Evolutionary conservation across 2,888 invertebrate genomes (phyloP), one percentile per base, ranked within the genome.

Genomic region (Stenurella melanura): DNA sequence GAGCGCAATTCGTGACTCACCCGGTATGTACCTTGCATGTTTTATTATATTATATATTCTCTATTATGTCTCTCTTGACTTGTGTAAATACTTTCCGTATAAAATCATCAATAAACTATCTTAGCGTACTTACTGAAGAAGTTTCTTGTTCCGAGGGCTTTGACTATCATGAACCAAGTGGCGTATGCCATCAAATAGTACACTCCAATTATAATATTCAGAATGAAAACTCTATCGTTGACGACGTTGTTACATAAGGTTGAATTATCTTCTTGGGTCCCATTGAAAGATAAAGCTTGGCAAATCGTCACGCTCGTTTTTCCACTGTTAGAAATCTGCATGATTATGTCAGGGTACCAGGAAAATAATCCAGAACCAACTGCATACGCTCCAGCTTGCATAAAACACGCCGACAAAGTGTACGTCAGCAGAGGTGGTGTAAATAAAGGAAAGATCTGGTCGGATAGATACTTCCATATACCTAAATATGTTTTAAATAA

Each of bases 301-400:
- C 87, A 87, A n/a, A 86, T 82, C 3, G 85, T 85, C 9, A 82
- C 58, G 15, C 30, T 26, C 11, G 50, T 19, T 18, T 63, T 61
- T 1, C 50, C 71, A 38, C 77, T 75, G 50, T 80, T 80, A 0
- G 84, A 80, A 21, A 86, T 71, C 67, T 83, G 79, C 67, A 84
- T 81, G 11, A 86, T 80, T 50, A 87, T 85, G 71, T 86, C 84
- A 4, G 86, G 84, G 78, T 86, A 87, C 87, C 87, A 71, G 7
- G 57, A 21, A 18, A 26, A 63, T 4, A 71, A 57, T 7, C 86
- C 87, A 70, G 83, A 81, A 4, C 84, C 85, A 5, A 84, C 77
- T 7, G 84, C 83, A 70, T 84, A 87, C 60, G 79, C 74, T 26
- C 82, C 82, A 57, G 83, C 83, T 76, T 86, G 85, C 57, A 86